Conservation (phyloP, 2,797 vertebrate species). For the Gallirallus australis region DNA sequence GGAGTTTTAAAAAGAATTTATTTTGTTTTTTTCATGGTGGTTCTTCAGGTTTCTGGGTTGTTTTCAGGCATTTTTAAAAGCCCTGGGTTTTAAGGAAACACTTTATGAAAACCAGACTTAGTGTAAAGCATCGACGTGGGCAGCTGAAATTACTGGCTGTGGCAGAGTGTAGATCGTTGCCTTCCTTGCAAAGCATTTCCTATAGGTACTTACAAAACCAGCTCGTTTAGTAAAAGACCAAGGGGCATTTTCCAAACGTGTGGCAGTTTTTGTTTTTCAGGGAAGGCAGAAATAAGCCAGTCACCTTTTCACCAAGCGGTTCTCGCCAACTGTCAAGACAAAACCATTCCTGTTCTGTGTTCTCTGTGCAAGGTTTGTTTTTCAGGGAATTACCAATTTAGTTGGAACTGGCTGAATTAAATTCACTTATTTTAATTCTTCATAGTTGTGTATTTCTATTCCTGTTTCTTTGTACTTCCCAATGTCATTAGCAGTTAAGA, state of each 20-base stretch:
- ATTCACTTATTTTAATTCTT: slow-evolving; percentile 7
- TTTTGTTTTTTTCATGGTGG: no score
- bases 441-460: slow-evolving; percentile 25
- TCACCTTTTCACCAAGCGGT: neutral
- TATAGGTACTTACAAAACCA: neutral
- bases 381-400: neutral
- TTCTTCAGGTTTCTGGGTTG: neutral
- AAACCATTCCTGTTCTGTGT: slow-evolving; percentile 24
- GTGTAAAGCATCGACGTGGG: rapidly evolving
- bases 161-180: neutral
- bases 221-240: neutral
- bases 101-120: neutral
- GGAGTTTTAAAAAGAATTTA: rapidly evolving
- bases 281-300: neutral
- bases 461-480: slow-evolving; percentile 11
- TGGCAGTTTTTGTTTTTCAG: neutral
- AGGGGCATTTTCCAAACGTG: neutral
- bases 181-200: neutral
- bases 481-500: neutral
- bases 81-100: neutral
- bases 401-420: slow-evolving; percentile 39
- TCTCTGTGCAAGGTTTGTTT: slow-evolving; percentile 26
- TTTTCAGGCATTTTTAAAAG: neutral
- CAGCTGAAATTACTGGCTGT: neutral
- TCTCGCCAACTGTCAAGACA: neutral